phyloP scores from a whole-genome alignment of 2,797 vertebrate species.

The Pogonophryne albipinna region DNA sequence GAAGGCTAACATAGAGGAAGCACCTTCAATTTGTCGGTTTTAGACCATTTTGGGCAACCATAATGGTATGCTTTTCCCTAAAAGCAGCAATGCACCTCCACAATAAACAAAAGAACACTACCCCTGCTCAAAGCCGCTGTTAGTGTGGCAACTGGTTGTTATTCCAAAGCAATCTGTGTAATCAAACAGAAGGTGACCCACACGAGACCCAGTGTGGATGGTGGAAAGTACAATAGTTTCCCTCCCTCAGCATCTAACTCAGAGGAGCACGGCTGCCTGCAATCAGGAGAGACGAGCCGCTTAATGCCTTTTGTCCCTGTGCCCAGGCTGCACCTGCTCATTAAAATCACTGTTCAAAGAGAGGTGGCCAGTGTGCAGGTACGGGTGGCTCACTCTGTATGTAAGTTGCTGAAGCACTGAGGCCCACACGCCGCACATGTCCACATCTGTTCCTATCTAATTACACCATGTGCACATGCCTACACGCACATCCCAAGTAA shows the following conservation, averaged over 20 bases:
- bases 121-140: too few species aligned
- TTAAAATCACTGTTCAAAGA: conserved; percentile 59
- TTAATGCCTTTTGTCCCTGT: conserved; percentile 51
- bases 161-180: conserved; percentile 22
- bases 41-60: too few species aligned
- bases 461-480: conserved; percentile 20
- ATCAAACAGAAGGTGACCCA: conserved; percentile 36
- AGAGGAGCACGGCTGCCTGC: conserved; percentile 42
- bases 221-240: conserved; percentile 8
- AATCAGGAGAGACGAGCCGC: conserved; percentile 58
- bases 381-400: conserved; percentile 26
- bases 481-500: not conserved
- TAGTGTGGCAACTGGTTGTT: not conserved
- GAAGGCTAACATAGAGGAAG: not conserved
- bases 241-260: conserved; percentile 37
- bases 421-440: not conserved
- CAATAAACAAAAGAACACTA: too few species aligned
- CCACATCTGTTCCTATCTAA: conserved; percentile 49
- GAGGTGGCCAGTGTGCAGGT: conserved; percentile 33
- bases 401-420: conserved; percentile 37
- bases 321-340: conserved; percentile 64
- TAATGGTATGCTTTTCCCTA: too few species aligned
- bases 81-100: too few species aligned
- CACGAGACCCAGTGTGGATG: conserved; percentile 7
- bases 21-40: not conserved